A percentile compares a stretch with the other conserved stretches of the same genome.
These are phyloP conservation scores for Agonopterix alstromeriana DNA, from an alignment of 2,888 invertebrate species.

Conservation along the genomic window DNA sequence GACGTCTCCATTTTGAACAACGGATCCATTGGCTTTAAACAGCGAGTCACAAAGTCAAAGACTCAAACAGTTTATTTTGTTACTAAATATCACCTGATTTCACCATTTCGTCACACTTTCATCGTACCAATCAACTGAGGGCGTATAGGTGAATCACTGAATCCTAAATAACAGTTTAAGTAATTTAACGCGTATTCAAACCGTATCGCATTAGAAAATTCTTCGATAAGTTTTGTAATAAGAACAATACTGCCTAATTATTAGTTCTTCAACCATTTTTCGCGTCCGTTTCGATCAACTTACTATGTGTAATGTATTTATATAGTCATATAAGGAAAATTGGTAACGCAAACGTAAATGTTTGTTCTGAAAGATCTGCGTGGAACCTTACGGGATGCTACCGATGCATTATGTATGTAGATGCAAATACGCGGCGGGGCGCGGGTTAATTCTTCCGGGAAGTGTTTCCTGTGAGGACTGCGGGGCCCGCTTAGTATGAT, in stretches of 20 bases:
- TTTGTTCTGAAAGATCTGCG: not conserved
- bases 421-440: slow-evolving; percentile 51
- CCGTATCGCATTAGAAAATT: not conserved
- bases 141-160: slow-evolving; percentile 18
- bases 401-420: slow-evolving; percentile 24
- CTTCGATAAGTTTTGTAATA: too few relatives aligned
- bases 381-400: not conserved
- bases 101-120: slow-evolving; percentile 57
- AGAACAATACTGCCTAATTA: slow-evolving; percentile 4
- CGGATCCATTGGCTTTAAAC: slow-evolving; percentile 26
- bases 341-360: too few relatives aligned
- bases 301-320: too few relatives aligned
- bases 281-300: too few relatives aligned
- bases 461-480: slow-evolving; percentile 59
- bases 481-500: slow-evolving; percentile 42
- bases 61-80: slow-evolving; percentile 22
- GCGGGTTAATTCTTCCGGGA: slow-evolving; percentile 70
- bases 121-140: slow-evolving; percentile 17
- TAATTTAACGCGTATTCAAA: slow-evolving; percentile 14
- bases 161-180: slow-evolving; percentile 22
- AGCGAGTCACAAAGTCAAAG: slow-evolving; percentile 8
- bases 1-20: slow-evolving; percentile 37
- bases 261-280: slow-evolving; percentile 1
- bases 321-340: too few relatives aligned
- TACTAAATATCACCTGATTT: slow-evolving; percentile 32